Conservation (phyloP, 2,797 vertebrate species). For the Lepus oiostolus region DNA sequence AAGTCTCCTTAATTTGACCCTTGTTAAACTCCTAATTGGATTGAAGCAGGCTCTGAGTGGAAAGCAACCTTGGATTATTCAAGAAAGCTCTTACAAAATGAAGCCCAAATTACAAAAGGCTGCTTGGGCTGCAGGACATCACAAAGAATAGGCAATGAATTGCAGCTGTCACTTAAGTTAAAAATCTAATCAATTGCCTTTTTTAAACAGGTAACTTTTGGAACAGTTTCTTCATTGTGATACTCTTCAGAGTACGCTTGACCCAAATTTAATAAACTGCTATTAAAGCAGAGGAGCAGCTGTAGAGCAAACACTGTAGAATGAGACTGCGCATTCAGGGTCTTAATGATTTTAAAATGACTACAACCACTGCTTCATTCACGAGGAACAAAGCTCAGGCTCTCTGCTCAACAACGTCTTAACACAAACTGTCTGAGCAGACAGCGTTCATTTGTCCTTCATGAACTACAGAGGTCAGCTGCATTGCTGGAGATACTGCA, state of each 20-base stretch:
- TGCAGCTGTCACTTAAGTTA: conserved; percentile 91
- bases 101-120: conserved; percentile 89
- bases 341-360: conserved; percentile 95
- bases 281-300: conserved; percentile 91
- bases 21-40: conserved; percentile 98
- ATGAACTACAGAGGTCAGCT: conserved; percentile 90
- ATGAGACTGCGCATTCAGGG: conserved; percentile 92
- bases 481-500: conserved; percentile 88
- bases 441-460: conserved; percentile 90
- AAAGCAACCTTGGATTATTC: conserved; percentile 92
- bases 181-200: conserved; percentile 90
- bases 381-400: conserved; percentile 91
- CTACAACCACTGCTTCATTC: conserved; percentile 93
- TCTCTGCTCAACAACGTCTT: conserved; percentile 90
- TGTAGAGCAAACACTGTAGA: conserved; percentile 91
- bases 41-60: conserved; percentile 91
- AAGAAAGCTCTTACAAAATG: conserved; percentile 88
- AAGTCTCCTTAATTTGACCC: conserved; percentile 96
- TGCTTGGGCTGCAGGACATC: conserved; percentile 85
- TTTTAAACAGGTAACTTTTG: conserved; percentile 89
- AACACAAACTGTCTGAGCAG: conserved; percentile 90
- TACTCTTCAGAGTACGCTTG: conserved; percentile 89
- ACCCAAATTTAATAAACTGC: conserved; percentile 94
- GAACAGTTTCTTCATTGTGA: conserved; percentile 91
- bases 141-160: conserved; percentile 89